A percentile compares a stretch with the other conserved stretches of the same genome.
phyloP scores from a whole-genome alignment of 2,113 vertebrate genomes.

The Dissostichus mawsoni region DNA sequence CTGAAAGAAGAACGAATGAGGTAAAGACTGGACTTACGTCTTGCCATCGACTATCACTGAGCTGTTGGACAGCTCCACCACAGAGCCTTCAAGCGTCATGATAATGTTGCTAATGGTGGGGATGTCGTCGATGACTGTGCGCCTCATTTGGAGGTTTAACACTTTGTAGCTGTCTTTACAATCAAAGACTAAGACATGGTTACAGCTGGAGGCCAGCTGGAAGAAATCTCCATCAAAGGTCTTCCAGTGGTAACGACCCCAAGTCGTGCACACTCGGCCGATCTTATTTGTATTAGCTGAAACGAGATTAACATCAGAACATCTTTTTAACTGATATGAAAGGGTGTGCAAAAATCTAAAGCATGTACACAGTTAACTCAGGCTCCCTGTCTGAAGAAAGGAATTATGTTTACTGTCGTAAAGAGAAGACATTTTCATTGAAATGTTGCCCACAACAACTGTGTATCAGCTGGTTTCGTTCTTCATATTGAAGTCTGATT shows the following conservation, averaged over 20 bases:
- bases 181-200: conserved; percentile 87
- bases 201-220: conserved; percentile 87
- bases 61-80: conserved; percentile 78
- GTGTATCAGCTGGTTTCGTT: background rate
- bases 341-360: background rate
- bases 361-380: conserved; percentile 5
- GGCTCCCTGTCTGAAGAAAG: background rate
- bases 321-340: background rate
- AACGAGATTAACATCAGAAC: background rate
- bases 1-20: background rate
- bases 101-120: conserved; percentile 81
- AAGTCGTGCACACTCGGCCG: conserved; percentile 90
- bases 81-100: conserved; percentile 80
- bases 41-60: conserved; percentile 78
- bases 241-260: conserved; percentile 91
- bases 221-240: conserved; percentile 90
- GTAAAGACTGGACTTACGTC: conserved; percentile 79
- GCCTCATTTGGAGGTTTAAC: conserved; percentile 89
- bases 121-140: conserved; percentile 32
- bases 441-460: background rate
- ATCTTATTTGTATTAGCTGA: conserved; percentile 74
- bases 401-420: conserved; percentile 4
- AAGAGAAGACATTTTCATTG: background rate
- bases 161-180: conserved; percentile 82
- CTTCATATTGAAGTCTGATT: background rate